Percentiles rank a stretch among this genome's conserved stretches.
Conservation (phyloP, 2,797 vertebrate genomes). For the Amphiprion clarkii region DNA sequence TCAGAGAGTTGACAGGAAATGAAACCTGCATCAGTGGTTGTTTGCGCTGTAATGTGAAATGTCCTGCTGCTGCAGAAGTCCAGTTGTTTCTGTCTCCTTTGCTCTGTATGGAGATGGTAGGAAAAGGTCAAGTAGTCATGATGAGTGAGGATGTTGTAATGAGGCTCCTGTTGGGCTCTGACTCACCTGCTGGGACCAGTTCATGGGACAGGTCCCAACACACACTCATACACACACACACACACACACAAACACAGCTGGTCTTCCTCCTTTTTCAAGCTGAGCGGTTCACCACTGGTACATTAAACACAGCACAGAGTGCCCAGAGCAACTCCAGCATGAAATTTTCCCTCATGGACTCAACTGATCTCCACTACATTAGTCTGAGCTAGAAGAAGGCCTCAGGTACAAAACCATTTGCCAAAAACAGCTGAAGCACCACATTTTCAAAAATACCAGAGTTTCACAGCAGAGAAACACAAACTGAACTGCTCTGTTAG, state of each 20-base stretch:
- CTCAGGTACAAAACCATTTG: background rate
- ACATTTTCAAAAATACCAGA: background rate
- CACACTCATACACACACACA: background rate
- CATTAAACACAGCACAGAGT: slow-evolving; percentile 32
- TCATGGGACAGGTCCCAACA: slow-evolving; percentile 1
- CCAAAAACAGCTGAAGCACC: background rate
- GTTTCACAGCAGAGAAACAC: background rate
- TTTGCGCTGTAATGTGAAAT: too few species aligned
- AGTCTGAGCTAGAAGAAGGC: slow-evolving; percentile 5
- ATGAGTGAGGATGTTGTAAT: slow-evolving; percentile 25
- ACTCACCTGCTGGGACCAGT: slow-evolving; percentile 23
- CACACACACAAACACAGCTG: slow-evolving; percentile 7
- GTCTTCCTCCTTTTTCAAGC: slow-evolving; percentile 24
- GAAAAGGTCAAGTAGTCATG: slow-evolving; percentile 30
- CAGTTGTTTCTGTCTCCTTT: background rate
- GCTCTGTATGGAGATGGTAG: background rate
- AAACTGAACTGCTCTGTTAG: background rate
- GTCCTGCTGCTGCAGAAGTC: background rate
- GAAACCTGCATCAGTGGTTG: too few species aligned
- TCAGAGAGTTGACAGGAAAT: too few species aligned
- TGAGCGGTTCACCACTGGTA: slow-evolving; percentile 37
- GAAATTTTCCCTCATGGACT: slow-evolving; percentile 22
- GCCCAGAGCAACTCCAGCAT: slow-evolving; percentile 20
- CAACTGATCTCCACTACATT: slow-evolving; percentile 21
- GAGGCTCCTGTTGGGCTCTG: slow-evolving; percentile 23